These are phyloP conservation scores for Notoglanidium macrostoma DNA, from an alignment of 2,797 vertebrate species.

Conservation along the genomic window DNA sequence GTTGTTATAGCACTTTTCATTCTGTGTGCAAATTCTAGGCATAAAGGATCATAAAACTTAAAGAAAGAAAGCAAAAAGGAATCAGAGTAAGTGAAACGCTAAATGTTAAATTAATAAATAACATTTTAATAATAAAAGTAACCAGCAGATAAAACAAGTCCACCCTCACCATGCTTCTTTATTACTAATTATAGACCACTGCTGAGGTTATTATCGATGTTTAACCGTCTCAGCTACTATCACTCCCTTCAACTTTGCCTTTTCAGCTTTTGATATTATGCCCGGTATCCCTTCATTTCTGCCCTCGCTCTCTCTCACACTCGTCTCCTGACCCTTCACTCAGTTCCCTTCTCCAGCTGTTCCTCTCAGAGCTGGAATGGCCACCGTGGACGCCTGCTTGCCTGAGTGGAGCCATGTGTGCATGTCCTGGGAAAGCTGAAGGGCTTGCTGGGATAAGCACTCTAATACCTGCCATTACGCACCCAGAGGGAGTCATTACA, in stretches of 20 bases:
- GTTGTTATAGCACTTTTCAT: not conserved
- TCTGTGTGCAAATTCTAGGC: not conserved
- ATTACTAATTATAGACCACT: not conserved
- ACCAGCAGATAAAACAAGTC: not conserved
- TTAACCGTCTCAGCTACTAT: not conserved
- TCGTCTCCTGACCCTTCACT: conserved; percentile 34
- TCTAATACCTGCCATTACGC: conserved; percentile 64
- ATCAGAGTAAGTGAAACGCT: not conserved
- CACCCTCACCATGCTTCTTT: conserved; percentile 1
- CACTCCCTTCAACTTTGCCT: not conserved
- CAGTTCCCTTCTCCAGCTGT: conserved; percentile 48
- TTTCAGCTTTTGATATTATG: not conserved
- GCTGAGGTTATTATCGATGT: not conserved
- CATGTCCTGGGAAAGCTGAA: conserved; percentile 47
- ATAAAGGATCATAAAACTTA: no score
- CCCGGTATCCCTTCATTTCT: conserved; percentile 18
- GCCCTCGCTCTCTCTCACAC: conserved; percentile 38
- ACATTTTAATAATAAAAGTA: not conserved
- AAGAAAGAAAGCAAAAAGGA: not conserved
- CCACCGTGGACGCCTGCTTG: conserved; percentile 45
- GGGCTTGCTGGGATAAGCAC: conserved; percentile 59
- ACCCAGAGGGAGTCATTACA: conserved; percentile 62
- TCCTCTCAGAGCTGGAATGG: conserved; percentile 36
- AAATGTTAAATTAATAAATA: not conserved
- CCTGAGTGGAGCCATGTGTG: conserved; percentile 60